These are phyloP conservation scores for Deroptyus accipitrinus DNA, from an alignment of 2,113 vertebrate genomes.

Conservation along the genomic window DNA sequence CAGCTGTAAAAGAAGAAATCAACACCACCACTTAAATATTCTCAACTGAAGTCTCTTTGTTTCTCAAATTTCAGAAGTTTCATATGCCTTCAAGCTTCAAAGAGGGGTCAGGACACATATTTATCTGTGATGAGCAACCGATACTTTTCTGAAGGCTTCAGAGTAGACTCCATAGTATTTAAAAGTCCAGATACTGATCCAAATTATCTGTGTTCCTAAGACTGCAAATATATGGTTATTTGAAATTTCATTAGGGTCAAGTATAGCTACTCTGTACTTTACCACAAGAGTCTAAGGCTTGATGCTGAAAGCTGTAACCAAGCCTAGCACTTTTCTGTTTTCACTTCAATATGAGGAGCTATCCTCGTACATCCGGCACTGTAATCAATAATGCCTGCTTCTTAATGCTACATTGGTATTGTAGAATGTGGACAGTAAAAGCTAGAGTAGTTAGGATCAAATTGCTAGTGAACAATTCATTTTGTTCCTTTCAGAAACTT, in stretches of 20 bases:
- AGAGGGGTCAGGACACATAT: neutral
- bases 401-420: too few relatives aligned
- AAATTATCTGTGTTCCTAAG: neutral
- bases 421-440: neutral
- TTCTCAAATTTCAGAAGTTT: neutral
- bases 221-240: neutral
- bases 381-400: too few relatives aligned
- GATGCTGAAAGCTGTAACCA: neutral
- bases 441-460: neutral
- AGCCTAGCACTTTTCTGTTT: neutral
- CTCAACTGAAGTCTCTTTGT: rapidly evolving
- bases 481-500: neutral
- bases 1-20: neutral
- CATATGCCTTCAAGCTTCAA: neutral
- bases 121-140: neutral
- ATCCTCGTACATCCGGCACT: too few relatives aligned
- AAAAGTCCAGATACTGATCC: neutral
- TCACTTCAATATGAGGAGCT: too few relatives aligned
- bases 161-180: neutral
- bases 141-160: neutral
- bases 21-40: neutral
- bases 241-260: neutral
- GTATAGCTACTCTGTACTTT: neutral
- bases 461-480: neutral
- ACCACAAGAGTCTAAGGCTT: neutral